Evolutionary conservation across 1,140 invertebrate genomes (phyloP), one percentile per base, ranked within the genome.

Genomic region (Bombus turneri): DNA sequence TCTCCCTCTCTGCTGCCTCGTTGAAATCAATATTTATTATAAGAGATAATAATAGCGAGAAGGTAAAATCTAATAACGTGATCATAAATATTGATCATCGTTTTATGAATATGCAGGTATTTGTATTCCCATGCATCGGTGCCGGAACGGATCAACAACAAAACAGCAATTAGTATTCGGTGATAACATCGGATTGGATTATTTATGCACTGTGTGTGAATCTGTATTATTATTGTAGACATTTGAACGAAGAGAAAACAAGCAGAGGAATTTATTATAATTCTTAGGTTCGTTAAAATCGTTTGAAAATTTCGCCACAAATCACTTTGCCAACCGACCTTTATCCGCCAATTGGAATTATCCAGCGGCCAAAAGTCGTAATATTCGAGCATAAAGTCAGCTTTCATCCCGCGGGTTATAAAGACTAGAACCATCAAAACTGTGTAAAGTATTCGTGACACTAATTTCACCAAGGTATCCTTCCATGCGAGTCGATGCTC

Each of bases 41-140:
- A 39, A 37, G 62, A 66, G 81, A 83, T 83, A 83, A 83, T 76
- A 83, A 83, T 83, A 83, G 59, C 81, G 18, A 39, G 53, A 53
- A 47, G 73, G 73, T 39, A 66, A 78, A 77, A 78, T 83, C 73
- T 83, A 77, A 64, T 83, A 83, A 83, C 81, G 41, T 2, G 34
- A 83, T 83, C 74, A 57, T 83, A 78, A 83, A 77, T 83, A 83
- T 77, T 78, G 62, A 78, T 83, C 28, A 41, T 47, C 28, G 59
- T 77, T 83, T 68, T 53, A 83, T 77, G 81, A 76, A 83, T 83
- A 68, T 37, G 39, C 34, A 59, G 18, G 39, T 62, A 43, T 41
- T 47, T 47, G 31, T 62, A 62, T 31, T 47, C 39, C 39, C 69
- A 73, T 43, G 41, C 41, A 64, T 39, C 34, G 31, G 13, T 34